Percentiles rank a stretch among this genome's conserved stretches.
Evolutionary conservation across 2,888 invertebrate genomes (phyloP).

Genomic region (Ichneumoninae sp.): DNA sequence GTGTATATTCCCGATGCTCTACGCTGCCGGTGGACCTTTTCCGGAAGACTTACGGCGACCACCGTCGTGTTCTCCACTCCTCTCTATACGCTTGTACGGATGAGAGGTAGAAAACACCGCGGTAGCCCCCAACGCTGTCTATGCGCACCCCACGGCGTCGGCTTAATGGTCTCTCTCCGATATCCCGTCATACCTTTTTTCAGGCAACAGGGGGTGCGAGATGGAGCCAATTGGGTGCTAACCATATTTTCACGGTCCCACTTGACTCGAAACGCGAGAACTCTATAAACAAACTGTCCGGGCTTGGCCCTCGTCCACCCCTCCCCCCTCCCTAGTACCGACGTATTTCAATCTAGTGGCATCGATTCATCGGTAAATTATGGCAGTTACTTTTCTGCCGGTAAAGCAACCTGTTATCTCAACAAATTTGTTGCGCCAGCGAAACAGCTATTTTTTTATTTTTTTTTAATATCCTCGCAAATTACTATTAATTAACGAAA

Average conservation of each 20-base stretch:
- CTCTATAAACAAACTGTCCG: constrained; percentile 73
- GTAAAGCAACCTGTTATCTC: no score
- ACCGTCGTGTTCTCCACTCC: constrained; percentile 50
- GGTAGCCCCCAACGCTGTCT: constrained; percentile 51
- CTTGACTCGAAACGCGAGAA: constrained; percentile 75
- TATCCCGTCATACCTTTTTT: constrained; percentile 71
- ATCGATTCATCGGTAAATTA: no score
- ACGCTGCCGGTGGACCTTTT: constrained; percentile 44
- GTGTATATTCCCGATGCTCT: constrained; percentile 23
- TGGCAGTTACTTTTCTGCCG: no score
- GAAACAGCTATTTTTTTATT: no score
- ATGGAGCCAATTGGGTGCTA: constrained; percentile 76
- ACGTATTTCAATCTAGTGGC: no score
- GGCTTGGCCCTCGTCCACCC: neutral
- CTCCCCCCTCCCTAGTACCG: no score
- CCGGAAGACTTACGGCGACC: constrained; percentile 54
- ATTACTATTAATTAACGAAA: no score
- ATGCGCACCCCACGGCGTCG: constrained; percentile 15
- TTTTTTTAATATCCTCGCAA: no score
- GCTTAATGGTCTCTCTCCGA: constrained; percentile 26
- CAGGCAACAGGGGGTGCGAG: constrained; percentile 72
- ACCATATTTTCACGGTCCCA: constrained; percentile 74
- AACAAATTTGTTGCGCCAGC: no score
- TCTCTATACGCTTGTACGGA: constrained; percentile 38
- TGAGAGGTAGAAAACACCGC: constrained; percentile 57